Conservation (phyloP, 2,888 invertebrate species). For the Pyrrhia umbra region DNA sequence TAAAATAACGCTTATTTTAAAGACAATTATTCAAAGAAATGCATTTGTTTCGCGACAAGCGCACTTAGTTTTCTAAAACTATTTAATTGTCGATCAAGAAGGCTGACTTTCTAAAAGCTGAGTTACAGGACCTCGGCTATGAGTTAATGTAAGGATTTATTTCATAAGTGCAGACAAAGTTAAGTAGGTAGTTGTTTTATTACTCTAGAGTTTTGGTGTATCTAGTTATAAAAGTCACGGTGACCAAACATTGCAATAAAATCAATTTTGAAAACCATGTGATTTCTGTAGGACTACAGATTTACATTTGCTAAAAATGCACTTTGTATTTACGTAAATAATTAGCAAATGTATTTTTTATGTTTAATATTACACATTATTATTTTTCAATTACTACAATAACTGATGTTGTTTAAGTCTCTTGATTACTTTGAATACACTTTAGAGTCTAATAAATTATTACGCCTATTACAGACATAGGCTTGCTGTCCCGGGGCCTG, state of each 20-base stretch:
- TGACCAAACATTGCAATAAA: slow-evolving; percentile 54
- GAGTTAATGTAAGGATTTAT: slow-evolving; percentile 48
- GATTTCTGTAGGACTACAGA: slow-evolving; percentile 22
- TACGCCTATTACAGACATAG: neutral
- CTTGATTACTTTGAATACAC: neutral
- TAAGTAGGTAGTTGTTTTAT: slow-evolving; percentile 42
- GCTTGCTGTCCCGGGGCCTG: neutral
- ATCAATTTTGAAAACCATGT: slow-evolving; percentile 28
- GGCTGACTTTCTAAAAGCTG: slow-evolving; percentile 46
- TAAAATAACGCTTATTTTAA: slow-evolving; percentile 40
- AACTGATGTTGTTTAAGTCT: neutral
- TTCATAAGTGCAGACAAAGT: slow-evolving; percentile 53
- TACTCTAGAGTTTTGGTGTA: slow-evolving; percentile 40
- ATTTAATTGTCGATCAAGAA: slow-evolving; percentile 47
- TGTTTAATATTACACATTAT: neutral
- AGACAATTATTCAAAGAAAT: slow-evolving; percentile 43
- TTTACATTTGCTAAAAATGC: slow-evolving; percentile 8
- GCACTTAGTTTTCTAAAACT: slow-evolving; percentile 37
- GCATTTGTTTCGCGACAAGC: slow-evolving; percentile 34
- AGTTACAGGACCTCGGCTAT: slow-evolving; percentile 37
- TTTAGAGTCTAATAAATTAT: neutral
- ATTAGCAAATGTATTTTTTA: neutral
- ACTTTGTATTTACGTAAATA: too few species aligned
- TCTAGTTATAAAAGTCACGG: slow-evolving; percentile 40
- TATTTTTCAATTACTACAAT: neutral